Evolutionary conservation across 2,888 invertebrate species (phyloP).

Genomic region (Tortrix viridana): DNA sequence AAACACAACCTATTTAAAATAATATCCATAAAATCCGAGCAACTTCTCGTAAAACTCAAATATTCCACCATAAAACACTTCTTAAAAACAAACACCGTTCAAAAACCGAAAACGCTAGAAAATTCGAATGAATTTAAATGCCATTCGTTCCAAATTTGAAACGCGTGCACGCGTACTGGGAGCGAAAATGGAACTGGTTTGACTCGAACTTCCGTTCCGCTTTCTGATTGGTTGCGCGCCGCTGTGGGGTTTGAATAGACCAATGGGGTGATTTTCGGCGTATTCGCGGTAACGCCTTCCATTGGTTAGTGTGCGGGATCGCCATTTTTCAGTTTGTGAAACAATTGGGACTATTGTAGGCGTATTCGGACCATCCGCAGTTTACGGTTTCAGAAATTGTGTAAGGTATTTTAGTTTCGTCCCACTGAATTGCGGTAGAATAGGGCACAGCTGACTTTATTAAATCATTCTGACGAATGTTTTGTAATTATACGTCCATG

Average conservation of each 20-base stretch:
- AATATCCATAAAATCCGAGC: conserved; percentile 34
- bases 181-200: conserved; percentile 81
- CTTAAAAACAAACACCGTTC: conserved; percentile 40
- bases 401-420: conserved; percentile 62
- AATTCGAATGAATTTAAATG: conserved; percentile 52
- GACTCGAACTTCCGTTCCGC: conserved; percentile 66
- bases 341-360: conserved; percentile 78
- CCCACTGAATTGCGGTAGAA: conserved; percentile 47
- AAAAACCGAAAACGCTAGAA: conserved; percentile 31
- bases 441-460: conserved; percentile 65
- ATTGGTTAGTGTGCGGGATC: conserved; percentile 71
- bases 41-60: conserved; percentile 10
- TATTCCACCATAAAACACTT: conserved; percentile 32
- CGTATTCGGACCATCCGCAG: conserved; percentile 52
- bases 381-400: conserved; percentile 61
- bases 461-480: conserved; percentile 55
- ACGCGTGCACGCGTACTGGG: conserved; percentile 64
- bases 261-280: conserved; percentile 56
- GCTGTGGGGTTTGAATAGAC: conserved; percentile 55
- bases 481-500: conserved; percentile 47
- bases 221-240: conserved; percentile 64
- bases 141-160: conserved; percentile 52
- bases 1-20: conserved; percentile 72
- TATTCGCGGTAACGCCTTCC: conserved; percentile 69
- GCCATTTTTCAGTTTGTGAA: conserved; percentile 79